Evolutionary conservation across 2,888 invertebrate genomes (phyloP).

Genomic region (Dynastes hyllus): DNA sequence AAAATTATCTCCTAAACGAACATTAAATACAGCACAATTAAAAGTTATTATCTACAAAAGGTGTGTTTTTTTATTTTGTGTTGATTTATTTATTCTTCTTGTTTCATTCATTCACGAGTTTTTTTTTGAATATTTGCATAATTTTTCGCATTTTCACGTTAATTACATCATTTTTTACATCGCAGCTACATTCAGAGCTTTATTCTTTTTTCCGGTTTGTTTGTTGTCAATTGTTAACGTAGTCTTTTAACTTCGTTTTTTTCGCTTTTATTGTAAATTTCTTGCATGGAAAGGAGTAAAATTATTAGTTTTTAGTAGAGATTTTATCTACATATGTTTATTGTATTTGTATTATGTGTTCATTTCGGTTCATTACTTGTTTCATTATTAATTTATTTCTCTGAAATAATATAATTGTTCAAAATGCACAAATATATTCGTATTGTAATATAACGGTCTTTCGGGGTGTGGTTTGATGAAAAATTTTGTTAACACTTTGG

Average conservation of each 20-base stretch:
- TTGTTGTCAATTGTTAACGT: slow-evolving; percentile 17
- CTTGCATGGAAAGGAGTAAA: too few relatives aligned
- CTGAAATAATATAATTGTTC: slow-evolving; percentile 20
- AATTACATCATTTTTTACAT: neutral
- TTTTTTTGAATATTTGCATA: slow-evolving; percentile 56
- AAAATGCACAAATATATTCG: slow-evolving; percentile 54
- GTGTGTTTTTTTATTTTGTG: slow-evolving; percentile 36
- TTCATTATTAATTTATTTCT: neutral
- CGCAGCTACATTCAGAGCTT: neutral
- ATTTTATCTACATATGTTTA: too few relatives aligned
- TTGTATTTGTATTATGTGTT: neutral
- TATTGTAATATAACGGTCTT: neutral
- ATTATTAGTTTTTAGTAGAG: too few relatives aligned
- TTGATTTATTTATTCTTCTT: slow-evolving; percentile 36
- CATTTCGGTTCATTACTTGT: neutral
- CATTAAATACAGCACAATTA: slow-evolving; percentile 69
- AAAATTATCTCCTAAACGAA: slow-evolving; percentile 71
- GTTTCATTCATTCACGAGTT: slow-evolving; percentile 54
- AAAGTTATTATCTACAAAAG: slow-evolving; percentile 66
- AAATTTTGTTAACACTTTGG: too few relatives aligned
- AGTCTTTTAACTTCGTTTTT: neutral
- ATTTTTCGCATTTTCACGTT: slow-evolving; percentile 34
- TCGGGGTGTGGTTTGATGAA: too few relatives aligned
- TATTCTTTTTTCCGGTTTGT: neutral
- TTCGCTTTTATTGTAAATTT: too few relatives aligned